Base-by-base conservation (phyloP, 2,888 invertebrate genomes). In the Macaria notata region DNA sequence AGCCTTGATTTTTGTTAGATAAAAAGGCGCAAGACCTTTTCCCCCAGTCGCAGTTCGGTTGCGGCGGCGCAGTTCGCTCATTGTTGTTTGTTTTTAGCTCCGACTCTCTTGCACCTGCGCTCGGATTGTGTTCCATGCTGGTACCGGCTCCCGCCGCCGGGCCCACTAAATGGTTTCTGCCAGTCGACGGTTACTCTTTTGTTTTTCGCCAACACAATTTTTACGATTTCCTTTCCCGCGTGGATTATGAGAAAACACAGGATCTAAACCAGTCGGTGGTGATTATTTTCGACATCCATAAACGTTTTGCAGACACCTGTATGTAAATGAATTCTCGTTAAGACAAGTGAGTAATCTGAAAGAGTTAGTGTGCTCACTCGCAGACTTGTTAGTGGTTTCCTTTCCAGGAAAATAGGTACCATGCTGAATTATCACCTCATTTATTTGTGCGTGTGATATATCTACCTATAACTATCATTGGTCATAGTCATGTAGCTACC, bases 1-100 rank as follows among this genome's bases (percentile, higher is more conserved):
- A 71, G 67, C 71, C 81, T 80, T 79, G 82, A 88, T 87, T 87
- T 88, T 88, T 81, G 88, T 89, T 88, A 86, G 88, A 86, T 86
- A 89, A 88, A 88, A 88, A 88, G 83, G 71, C 70, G 70, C 71
- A 76, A 76, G 79, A 79, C 76, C 78, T 77, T 54, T 50, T 46
- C 49, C 46, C 79, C 19, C 19, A 19, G 19, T 19, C 75, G 33
- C 68, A 66, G 73, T 70, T 63, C 69, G 74, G 69, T 68, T 66
- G 63, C 66, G 68, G 75, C 71, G 61, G 65, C 71, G 78, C 73
- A 75, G 70, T 77, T 75, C 69, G 68, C 69, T 75, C 65, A 64
- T 79, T 75, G 75, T 81, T 81, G 83, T 88, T 88, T 86, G 83
- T 89, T 87, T 87, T 86, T 83, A 68, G 71, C 71, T 70, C 72